These are phyloP conservation scores for Pitangus sulphuratus DNA, from an alignment of 2,797 vertebrate species.

Conservation along the genomic window DNA sequence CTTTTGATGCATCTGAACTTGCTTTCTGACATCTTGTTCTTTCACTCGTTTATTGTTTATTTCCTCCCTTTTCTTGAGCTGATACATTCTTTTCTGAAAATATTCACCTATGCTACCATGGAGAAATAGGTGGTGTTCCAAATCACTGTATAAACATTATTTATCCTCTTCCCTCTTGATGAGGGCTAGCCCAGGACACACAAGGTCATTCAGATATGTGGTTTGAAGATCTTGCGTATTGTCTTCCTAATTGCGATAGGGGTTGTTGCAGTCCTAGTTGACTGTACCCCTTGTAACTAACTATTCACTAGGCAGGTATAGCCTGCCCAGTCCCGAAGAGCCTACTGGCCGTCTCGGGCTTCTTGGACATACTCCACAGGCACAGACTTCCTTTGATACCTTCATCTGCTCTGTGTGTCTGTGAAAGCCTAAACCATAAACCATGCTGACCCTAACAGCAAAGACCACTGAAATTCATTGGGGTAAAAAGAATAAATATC, in stretches of 20 bases:
- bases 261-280: background rate
- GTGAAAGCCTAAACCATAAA: background rate
- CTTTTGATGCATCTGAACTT: background rate
- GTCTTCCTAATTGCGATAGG: background rate
- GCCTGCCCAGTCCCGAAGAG: background rate
- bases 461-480: background rate
- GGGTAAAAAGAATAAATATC: background rate
- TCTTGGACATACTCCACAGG: background rate
- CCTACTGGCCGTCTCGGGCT: background rate
- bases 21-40: background rate
- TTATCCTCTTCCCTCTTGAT: background rate
- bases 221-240: background rate
- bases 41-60: background rate
- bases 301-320: background rate
- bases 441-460: background rate
- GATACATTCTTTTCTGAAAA: background rate
- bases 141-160: background rate
- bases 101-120: background rate
- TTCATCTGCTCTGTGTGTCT: background rate
- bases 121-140: background rate
- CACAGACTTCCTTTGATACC: background rate
- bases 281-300: background rate
- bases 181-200: background rate
- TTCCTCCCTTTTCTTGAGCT: background rate
- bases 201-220: background rate